Base-by-base conservation (phyloP, 2,113 vertebrate genomes). In the Phalacrocorax pelagicus region DNA sequence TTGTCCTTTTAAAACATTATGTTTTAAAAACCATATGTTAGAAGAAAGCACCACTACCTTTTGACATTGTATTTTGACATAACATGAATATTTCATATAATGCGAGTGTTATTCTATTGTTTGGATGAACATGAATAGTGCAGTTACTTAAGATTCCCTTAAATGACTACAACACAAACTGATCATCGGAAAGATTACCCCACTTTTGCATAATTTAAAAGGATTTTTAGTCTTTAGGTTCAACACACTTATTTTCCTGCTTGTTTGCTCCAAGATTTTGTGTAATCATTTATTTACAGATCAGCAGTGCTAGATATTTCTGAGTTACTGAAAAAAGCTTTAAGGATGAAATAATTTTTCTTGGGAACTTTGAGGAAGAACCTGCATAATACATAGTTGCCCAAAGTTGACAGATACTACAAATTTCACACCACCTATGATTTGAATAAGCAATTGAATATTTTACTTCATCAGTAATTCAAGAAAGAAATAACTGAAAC, bases 231-330 rank as follows among this genome's bases (percentile, higher is more conserved):
- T n/a, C 79, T 92, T 91, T 77, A 69, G 89, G 66, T 91, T 88
- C 94, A 88, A 89, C 52, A 81, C 80, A 92, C 34, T 61, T 94
- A 72, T 97, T 88, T 96, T 96, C 93, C 91, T 89, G 86, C 79
- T 95, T 95, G 89, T 94, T 92, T 97, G 63, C 94, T 96, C 81
- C 69, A 91, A 71, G 87, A 94, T 93, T 97, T 52, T 83, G 29
- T 81, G 72, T 85, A 72, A 57, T 73, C 3, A 14, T 85, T 95
- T 96, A 29, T 83, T 97, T 91, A 40, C 62, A 94, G 86, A 75
- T 80, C 44, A 90, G 65, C n/a, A 93, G 58, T 78, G 59, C 44
- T 96, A 88, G 73, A 46, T 74, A 87, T 61, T 96, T 94, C 81
- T 67, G 40, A 78, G 66, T 69, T 63, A 74, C 23, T 91, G 81